Conservation (phyloP, 2,888 invertebrate genomes). For the Lobophora halterata region DNA sequence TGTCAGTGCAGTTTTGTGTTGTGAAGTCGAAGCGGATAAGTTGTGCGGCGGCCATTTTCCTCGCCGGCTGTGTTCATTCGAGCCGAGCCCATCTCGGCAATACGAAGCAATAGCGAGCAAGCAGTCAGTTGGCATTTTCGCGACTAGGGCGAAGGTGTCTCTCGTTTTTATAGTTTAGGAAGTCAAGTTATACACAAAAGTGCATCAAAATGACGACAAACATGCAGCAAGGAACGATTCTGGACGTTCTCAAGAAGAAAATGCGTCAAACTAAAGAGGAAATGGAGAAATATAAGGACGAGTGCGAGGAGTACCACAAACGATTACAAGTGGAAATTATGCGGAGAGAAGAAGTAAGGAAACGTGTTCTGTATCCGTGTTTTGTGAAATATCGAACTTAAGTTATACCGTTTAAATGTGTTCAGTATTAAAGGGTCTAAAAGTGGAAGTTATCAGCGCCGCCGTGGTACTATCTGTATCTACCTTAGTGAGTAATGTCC, state of each 20-base stretch:
- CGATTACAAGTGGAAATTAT: constrained; percentile 96
- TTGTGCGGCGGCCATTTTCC: constrained; percentile 77
- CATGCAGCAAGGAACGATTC: constrained; percentile 94
- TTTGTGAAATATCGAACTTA: constrained; percentile 55
- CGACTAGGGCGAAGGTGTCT: constrained; percentile 77
- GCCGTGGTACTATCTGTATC: constrained; percentile 74
- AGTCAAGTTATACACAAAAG: constrained; percentile 63
- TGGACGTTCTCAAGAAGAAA: constrained; percentile 99
- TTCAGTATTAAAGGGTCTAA: constrained; percentile 44
- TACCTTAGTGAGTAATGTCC: constrained; percentile 81
- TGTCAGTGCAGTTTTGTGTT: constrained; percentile 47
- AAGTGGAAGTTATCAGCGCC: constrained; percentile 65
- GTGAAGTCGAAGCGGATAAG: constrained; percentile 62
- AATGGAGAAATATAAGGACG: constrained; percentile 99
- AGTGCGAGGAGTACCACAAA: constrained; percentile 97
- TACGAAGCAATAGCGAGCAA: constrained; percentile 68
- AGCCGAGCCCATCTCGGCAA: constrained; percentile 75
- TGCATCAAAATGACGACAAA: constrained; percentile 89
- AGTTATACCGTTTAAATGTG: constrained; percentile 50
- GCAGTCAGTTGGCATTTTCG: constrained; percentile 80
- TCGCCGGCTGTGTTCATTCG: constrained; percentile 78
- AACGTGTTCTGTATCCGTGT: constrained; percentile 64
- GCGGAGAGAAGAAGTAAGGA: constrained; percentile 98
- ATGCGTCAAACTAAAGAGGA: constrained; percentile 99
- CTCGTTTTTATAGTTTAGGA: constrained; percentile 70